phyloP scores from a whole-genome alignment of 2,888 invertebrate genomes.

The Nebria brevicollis region DNA sequence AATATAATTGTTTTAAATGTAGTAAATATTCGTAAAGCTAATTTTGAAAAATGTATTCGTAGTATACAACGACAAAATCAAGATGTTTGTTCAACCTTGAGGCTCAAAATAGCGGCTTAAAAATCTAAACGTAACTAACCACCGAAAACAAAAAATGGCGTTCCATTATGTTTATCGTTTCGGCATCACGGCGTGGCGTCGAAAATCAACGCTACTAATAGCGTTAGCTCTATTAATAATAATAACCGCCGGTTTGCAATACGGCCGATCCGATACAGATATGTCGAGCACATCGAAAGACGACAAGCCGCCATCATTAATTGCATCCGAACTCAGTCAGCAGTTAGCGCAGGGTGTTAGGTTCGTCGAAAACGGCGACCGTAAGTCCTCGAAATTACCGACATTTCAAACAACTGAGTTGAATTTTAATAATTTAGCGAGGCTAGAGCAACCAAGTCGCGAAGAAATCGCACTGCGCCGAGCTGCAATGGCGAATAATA shows the following conservation, averaged over 20 bases:
- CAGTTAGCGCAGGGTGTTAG: constrained; percentile 54
- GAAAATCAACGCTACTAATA: constrained; percentile 63
- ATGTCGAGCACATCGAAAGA: constrained; percentile 47
- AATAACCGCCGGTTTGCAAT: constrained; percentile 64
- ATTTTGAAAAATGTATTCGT: no score
- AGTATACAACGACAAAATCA: background rate
- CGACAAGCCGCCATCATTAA: constrained; percentile 49
- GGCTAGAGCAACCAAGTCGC: constrained; percentile 60
- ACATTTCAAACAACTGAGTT: constrained; percentile 48
- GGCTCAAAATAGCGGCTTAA: background rate
- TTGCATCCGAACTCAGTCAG: constrained; percentile 52
- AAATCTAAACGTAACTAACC: background rate
- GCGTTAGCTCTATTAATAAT: constrained; percentile 59
- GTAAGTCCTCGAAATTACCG: constrained; percentile 41
- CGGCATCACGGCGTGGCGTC: constrained; percentile 64
- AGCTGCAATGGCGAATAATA: constrained; percentile 30
- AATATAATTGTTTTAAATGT: no score
- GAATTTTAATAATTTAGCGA: constrained; percentile 51
- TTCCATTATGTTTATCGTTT: constrained; percentile 61
- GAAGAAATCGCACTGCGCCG: constrained; percentile 57
- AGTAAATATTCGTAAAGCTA: no score
- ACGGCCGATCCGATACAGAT: constrained; percentile 54
- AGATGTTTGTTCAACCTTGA: background rate
- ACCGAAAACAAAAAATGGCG: constrained; percentile 50
- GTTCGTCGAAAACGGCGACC: constrained; percentile 53